Conservation (phyloP, 2,888 invertebrate genomes). For the Petrolisthes cinctipes region DNA sequence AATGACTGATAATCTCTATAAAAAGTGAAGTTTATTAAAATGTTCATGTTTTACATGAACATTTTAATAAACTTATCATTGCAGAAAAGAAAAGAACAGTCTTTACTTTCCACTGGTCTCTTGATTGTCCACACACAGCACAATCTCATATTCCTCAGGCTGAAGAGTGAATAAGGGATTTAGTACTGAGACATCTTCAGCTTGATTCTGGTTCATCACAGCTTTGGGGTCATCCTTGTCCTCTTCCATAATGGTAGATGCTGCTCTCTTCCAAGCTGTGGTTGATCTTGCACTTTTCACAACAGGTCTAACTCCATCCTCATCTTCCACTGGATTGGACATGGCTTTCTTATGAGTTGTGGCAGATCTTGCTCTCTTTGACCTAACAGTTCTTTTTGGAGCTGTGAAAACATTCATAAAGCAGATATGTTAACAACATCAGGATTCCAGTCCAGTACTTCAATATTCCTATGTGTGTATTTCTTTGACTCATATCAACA, state of each 20-base stretch:
- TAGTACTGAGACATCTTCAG: too few species aligned
- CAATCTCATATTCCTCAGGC: slow-evolving; percentile 49
- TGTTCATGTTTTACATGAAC: not conserved
- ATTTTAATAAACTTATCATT: not conserved
- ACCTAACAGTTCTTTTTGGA: not conserved
- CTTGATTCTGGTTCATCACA: too few species aligned
- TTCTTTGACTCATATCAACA: too few species aligned
- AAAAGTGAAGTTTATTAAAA: not conserved
- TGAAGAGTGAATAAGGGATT: slow-evolving; percentile 24
- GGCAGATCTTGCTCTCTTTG: not conserved
- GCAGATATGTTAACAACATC: too few species aligned
- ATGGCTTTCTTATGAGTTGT: not conserved
- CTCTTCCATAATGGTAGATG: too few species aligned
- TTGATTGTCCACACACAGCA: slow-evolving; percentile 62
- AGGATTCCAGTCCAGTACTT: too few species aligned
- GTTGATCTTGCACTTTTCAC: too few species aligned
- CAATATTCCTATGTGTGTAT: too few species aligned
- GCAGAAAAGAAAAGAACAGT: not conserved
- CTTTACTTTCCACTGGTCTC: slow-evolving; percentile 58
- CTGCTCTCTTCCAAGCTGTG: too few species aligned
- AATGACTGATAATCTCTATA: not conserved
- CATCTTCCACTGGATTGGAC: not conserved
- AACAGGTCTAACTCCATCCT: not conserved
- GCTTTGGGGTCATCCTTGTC: too few species aligned
- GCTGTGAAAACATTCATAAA: too few species aligned